These are phyloP conservation scores for Cactoblastis cactorum DNA, from an alignment of 2,888 invertebrate species.

Conservation along the genomic window DNA sequence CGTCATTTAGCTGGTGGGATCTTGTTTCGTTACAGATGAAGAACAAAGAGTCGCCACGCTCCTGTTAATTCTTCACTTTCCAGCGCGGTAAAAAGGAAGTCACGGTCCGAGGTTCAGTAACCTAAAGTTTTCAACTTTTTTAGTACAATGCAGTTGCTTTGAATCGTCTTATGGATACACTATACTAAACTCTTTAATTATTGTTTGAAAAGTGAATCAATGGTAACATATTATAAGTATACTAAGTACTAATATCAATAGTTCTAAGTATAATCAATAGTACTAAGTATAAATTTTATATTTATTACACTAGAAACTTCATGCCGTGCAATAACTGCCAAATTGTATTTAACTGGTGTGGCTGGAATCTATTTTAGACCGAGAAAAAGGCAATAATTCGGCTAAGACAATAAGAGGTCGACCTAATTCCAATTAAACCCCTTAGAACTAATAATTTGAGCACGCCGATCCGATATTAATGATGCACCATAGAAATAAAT, in stretches of 20 bases:
- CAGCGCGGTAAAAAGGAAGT: constrained; percentile 74
- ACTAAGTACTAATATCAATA: no score
- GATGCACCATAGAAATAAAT: constrained; percentile 12
- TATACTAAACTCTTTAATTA: no score
- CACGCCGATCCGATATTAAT: constrained; percentile 9
- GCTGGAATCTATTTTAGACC: neutral
- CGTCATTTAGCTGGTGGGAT: constrained; percentile 38
- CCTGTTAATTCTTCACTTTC: constrained; percentile 68
- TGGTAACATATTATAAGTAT: no score
- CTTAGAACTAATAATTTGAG: constrained; percentile 6
- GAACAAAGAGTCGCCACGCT: constrained; percentile 66
- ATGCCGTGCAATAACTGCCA: neutral
- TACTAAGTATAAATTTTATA: no score
- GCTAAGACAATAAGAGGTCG: constrained; percentile 17
- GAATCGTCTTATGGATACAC: no score
- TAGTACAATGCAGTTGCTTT: constrained; percentile 20
- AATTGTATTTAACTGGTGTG: neutral
- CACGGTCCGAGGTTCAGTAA: constrained; percentile 64
- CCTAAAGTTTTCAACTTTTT: constrained; percentile 24
- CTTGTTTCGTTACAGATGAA: constrained; percentile 50
- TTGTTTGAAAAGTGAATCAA: no score
- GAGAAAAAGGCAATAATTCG: neutral
- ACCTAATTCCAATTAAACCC: constrained; percentile 6
- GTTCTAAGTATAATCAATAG: no score
- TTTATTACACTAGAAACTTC: neutral